phyloP scores from a whole-genome alignment of 2,113 vertebrate species.

The Lethenteron camtschaticum region DNA sequence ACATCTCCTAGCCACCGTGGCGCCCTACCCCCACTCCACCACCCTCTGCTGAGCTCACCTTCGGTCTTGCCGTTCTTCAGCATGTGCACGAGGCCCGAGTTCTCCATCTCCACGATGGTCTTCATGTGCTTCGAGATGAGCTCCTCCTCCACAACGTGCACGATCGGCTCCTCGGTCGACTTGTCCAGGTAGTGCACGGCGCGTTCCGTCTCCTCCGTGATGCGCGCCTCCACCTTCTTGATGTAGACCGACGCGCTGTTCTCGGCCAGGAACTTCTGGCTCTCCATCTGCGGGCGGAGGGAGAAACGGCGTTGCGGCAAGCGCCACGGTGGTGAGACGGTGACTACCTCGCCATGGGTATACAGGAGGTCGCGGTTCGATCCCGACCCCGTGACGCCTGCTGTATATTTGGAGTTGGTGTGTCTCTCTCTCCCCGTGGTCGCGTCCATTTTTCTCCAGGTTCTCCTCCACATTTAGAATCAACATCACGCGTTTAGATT shows the following conservation, averaged over 20 bases:
- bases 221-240: conserved; percentile 95
- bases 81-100: conserved; percentile 96
- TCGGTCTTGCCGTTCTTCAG: conserved; percentile 97
- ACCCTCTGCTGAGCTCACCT: conserved; percentile 25
- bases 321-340: no score
- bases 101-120: conserved; percentile 98
- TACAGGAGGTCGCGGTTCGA: no score
- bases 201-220: conserved; percentile 96
- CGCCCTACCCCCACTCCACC: no score
- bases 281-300: conserved; percentile 63
- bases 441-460: no score
- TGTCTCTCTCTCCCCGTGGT: no score
- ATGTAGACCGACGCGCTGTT: conserved; percentile 98
- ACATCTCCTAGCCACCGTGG: no score
- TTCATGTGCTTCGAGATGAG: conserved; percentile 99
- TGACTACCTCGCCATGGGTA: no score
- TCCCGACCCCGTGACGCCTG: no score
- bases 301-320: not conserved
- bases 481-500: no score
- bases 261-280: conserved; percentile 95
- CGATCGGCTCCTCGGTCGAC: conserved; percentile 88
- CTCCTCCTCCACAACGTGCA: conserved; percentile 89
- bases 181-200: conserved; percentile 98
- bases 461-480: no score
- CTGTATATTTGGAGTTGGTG: no score